phyloP scores from a whole-genome alignment of 2,888 invertebrate genomes.

The Drosophila tripunctata region DNA sequence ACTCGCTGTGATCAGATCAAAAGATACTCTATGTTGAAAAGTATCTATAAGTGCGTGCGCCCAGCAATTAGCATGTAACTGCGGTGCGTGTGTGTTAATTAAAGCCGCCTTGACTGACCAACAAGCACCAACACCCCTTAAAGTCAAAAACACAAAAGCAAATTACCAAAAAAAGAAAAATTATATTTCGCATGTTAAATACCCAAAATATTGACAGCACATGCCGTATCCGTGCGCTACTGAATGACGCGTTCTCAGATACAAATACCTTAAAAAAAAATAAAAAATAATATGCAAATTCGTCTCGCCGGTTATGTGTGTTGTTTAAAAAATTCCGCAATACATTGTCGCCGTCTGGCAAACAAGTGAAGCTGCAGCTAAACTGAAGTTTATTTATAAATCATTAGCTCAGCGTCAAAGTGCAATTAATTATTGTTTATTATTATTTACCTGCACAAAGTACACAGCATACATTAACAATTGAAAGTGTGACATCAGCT shows the following conservation, averaged over 20 bases:
- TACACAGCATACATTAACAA: constrained; percentile 29
- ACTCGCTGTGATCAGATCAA: constrained; percentile 22
- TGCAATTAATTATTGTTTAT: constrained; percentile 44
- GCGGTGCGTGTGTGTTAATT: constrained; percentile 43
- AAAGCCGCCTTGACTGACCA: constrained; percentile 21
- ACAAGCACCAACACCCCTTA: constrained; percentile 18
- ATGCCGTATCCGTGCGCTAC: constrained; percentile 28
- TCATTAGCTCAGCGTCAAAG: constrained; percentile 55
- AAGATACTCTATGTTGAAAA: constrained; percentile 14
- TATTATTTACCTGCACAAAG: constrained; percentile 24
- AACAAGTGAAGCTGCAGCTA: constrained; percentile 34
- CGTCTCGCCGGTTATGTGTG: constrained; percentile 31
- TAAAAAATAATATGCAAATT: constrained; percentile 61
- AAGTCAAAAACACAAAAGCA: background rate
- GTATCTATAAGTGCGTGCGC: constrained; percentile 44
- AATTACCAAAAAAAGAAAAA: constrained; percentile 19
- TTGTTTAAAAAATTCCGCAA: constrained; percentile 33
- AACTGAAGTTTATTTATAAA: constrained; percentile 58
- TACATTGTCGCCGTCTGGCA: constrained; percentile 9
- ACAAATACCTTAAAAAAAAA: too few species aligned
- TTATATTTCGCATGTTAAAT: constrained; percentile 30
- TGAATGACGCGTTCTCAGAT: constrained; percentile 44
- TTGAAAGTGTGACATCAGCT: constrained; percentile 68
- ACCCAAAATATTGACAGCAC: constrained; percentile 19
- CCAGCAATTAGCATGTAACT: constrained; percentile 51